Base-by-base conservation (phyloP, 2,888 invertebrate genomes). In the Spilarctia lutea region DNA sequence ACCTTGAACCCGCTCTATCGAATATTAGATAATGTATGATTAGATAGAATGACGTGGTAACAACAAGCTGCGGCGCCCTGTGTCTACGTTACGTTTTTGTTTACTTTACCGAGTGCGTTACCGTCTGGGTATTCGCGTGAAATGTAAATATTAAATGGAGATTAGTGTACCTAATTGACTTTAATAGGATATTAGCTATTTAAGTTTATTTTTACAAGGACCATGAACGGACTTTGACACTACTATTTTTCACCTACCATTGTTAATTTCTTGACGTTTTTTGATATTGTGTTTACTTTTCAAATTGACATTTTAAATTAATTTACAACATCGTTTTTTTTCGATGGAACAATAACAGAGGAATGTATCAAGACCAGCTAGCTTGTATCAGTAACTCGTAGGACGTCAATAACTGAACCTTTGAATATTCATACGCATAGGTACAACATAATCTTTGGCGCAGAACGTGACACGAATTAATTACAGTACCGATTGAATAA, bases 1-100 rank as follows among this genome's bases (percentile, higher is more conserved):
- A 92, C 95, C 95, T 94, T 95, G 95, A 95, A 94, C 95, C 89
- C 91, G 77, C 85, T 85, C 87, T 91, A 92, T 94, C 92, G 88
- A 91, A 89, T 93, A 91, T 94, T 92, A 92, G 90, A 91, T 93
- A 93, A 93, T 91, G 84, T 84, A 78, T 85, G 88, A 87, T 88
- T 86, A 87, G 90, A 91, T 90, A 90, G 89, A 87, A 88, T 88
- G 86, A 89, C 87, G 85, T 82, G 74, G 83, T 88, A 86, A 87
- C 85, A 85, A 78, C 78, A 79, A 79, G 81, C 82, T 79, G 82
- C 81, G 75, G 81, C 76, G 78, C 79, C 80, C 81, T 81, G 72
- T 75, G 75, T 78, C 68, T 39, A 84, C 82, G 80, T 83, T 85
- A 78, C 73, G 63, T 7, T 63, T 70, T 63, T 71, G 71, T 71